These are phyloP conservation scores for Mugil cephalus DNA, from an alignment of 2,113 vertebrate species.

Conservation along the genomic window DNA sequence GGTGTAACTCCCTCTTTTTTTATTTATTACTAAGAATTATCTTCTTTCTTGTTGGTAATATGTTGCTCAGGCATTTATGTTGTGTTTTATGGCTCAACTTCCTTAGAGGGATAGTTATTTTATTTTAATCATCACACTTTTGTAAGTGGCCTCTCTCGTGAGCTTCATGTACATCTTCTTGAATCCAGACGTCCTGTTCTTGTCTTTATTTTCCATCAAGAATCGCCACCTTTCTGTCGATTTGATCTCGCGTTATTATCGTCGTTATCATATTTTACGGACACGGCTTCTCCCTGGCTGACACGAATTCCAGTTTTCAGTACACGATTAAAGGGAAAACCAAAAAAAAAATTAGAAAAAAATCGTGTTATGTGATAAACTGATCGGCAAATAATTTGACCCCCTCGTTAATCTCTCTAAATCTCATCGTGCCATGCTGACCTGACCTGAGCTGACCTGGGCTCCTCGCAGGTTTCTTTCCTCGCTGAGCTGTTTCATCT, in stretches of 20 bases:
- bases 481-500: constrained; percentile 57
- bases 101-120: constrained; percentile 46
- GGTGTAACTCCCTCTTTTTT: constrained; percentile 16
- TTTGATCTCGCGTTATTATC: constrained; percentile 5
- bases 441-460: constrained; percentile 41
- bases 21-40: constrained; percentile 2
- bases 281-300: neutral
- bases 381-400: constrained; percentile 9
- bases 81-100: constrained; percentile 62
- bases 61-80: constrained; percentile 42
- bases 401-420: constrained; percentile 3
- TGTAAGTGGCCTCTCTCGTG: neutral
- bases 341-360: neutral
- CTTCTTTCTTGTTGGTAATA: constrained; percentile 28
- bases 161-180: neutral
- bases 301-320: neutral
- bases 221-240: neutral
- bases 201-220: neutral
- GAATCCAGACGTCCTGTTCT: neutral
- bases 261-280: neutral
- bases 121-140: constrained; percentile 7
- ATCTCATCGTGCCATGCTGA: neutral
- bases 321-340: neutral
- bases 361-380: neutral
- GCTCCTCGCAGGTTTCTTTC: constrained; percentile 38